Evolutionary conservation across 2,888 invertebrate genomes (phyloP).

Genomic region (Ichneumoninae sp.): DNA sequence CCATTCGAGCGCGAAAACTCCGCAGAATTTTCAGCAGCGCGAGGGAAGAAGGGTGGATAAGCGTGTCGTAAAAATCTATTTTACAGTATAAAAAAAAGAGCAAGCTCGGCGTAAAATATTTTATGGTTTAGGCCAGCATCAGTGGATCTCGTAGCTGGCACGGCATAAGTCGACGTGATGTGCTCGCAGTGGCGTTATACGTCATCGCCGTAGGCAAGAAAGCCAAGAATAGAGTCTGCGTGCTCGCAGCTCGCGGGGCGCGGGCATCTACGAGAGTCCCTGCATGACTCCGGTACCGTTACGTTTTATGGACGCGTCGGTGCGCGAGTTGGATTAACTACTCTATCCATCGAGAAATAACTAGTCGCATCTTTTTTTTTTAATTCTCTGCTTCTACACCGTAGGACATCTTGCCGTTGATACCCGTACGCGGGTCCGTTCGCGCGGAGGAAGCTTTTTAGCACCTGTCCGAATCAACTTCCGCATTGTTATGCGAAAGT

Average conservation of each 20-base stretch:
- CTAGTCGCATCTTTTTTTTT: constrained; percentile 8
- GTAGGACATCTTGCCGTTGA: background rate
- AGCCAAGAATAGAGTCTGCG: constrained; percentile 55
- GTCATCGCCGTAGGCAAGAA: constrained; percentile 51
- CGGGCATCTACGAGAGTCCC: constrained; percentile 12
- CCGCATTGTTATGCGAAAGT: constrained; percentile 15
- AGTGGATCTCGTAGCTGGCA: background rate
- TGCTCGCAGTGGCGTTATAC: constrained; percentile 15
- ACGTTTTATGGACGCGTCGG: constrained; percentile 51
- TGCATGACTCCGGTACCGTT: constrained; percentile 28
- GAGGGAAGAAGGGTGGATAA: constrained; percentile 37
- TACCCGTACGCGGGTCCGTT: background rate
- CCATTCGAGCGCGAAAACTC: constrained; percentile 28
- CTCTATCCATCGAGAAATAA: constrained; percentile 44
- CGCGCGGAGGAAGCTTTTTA: constrained; percentile 19
- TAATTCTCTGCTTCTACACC: constrained; percentile 16
- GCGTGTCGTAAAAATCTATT: constrained; percentile 63
- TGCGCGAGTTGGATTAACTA: constrained; percentile 52
- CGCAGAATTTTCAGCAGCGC: constrained; percentile 16
- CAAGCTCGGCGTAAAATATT: constrained; percentile 61
- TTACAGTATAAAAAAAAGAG: constrained; percentile 52
- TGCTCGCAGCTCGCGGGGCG: background rate
- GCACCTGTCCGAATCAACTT: constrained; percentile 34
- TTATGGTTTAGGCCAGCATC: constrained; percentile 57
- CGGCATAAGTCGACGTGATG: constrained; percentile 31